phyloP scores from a whole-genome alignment of 1,140 invertebrate genomes.

The Pemphigus obesinymphae region DNA sequence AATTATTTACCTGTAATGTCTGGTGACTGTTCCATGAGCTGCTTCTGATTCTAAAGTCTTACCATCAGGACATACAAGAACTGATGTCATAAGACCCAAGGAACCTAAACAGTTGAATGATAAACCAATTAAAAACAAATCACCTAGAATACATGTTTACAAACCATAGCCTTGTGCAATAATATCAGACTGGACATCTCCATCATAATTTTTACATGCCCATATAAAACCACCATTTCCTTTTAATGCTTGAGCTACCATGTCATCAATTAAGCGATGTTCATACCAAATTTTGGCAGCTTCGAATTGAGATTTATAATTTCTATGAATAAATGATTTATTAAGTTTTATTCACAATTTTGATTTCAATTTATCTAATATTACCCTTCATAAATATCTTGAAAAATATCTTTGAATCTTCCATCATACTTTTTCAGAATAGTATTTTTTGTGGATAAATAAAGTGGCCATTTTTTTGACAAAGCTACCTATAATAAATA shows the following conservation, averaged over 20 bases:
- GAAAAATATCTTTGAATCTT: slow-evolving; percentile 89
- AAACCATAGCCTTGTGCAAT: slow-evolving; percentile 75
- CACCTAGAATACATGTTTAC: background rate
- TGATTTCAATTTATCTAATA: slow-evolving; percentile 18
- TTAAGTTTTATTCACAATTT: too few species aligned
- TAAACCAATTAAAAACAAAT: background rate
- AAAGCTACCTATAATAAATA: slow-evolving; percentile 60
- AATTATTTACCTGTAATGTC: slow-evolving; percentile 69
- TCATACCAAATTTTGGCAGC: slow-evolving; percentile 81
- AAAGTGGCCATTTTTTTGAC: slow-evolving; percentile 76
- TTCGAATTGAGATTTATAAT: slow-evolving; percentile 74
- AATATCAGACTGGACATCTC: slow-evolving; percentile 85
- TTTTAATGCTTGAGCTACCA: slow-evolving; percentile 86
- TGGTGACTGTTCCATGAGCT: slow-evolving; percentile 86
- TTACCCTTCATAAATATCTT: slow-evolving; percentile 79
- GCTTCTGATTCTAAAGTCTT: slow-evolving; percentile 87
- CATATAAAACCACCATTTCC: slow-evolving; percentile 83
- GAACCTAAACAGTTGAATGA: slow-evolving; percentile 56
- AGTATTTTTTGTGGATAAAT: slow-evolving; percentile 87
- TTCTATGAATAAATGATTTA: slow-evolving; percentile 54
- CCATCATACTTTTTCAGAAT: slow-evolving; percentile 87
- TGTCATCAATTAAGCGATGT: slow-evolving; percentile 88
- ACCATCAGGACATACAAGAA: slow-evolving; percentile 85
- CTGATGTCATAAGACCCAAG: slow-evolving; percentile 87
- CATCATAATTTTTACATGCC: slow-evolving; percentile 91